Evolutionary conservation across 1,140 invertebrate genomes (phyloP).

Genomic region (Laupala kohalensis): DNA sequence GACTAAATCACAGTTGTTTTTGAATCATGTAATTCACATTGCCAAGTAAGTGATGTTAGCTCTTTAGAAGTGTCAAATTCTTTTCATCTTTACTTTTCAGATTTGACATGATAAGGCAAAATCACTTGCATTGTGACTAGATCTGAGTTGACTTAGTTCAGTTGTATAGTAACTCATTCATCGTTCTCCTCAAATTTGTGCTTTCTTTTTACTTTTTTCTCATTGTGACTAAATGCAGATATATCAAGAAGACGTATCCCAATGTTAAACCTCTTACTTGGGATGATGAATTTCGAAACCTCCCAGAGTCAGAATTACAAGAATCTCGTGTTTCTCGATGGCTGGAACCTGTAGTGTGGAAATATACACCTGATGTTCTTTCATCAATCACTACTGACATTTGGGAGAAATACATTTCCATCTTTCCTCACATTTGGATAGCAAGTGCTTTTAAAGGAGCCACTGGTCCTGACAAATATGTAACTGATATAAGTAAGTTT

Average conservation of each 20-base stretch:
- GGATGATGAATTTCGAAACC: conserved; percentile 43
- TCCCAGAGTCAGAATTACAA: conserved; percentile 19
- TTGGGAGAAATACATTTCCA: conserved; percentile 34
- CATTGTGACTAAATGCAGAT: too few species aligned
- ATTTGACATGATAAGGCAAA: too few species aligned
- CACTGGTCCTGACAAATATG: conserved; percentile 26
- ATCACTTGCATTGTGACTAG: too few species aligned
- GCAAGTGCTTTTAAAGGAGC: conserved; percentile 46
- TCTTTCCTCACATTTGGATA: conserved; percentile 41
- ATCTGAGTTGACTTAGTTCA: too few species aligned
- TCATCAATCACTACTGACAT: conserved; percentile 24
- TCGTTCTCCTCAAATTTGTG: too few species aligned
- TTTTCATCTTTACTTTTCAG: neutral
- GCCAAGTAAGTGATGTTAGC: conserved; percentile 25
- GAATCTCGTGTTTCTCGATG: conserved; percentile 27
- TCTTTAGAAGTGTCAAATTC: neutral
- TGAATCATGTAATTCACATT: conserved; percentile 32
- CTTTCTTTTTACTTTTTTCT: too few species aligned
- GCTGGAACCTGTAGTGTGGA: conserved; percentile 38
- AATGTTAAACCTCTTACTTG: conserved; percentile 36
- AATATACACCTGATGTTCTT: conserved; percentile 25
- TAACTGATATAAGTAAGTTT: conserved; percentile 26
- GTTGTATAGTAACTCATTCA: too few species aligned
- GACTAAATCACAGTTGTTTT: conserved; percentile 31
- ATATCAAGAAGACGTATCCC: conserved; percentile 19